Evolutionary conservation across 2,888 invertebrate species (phyloP).

Genomic region (Deroplatys truncata): DNA sequence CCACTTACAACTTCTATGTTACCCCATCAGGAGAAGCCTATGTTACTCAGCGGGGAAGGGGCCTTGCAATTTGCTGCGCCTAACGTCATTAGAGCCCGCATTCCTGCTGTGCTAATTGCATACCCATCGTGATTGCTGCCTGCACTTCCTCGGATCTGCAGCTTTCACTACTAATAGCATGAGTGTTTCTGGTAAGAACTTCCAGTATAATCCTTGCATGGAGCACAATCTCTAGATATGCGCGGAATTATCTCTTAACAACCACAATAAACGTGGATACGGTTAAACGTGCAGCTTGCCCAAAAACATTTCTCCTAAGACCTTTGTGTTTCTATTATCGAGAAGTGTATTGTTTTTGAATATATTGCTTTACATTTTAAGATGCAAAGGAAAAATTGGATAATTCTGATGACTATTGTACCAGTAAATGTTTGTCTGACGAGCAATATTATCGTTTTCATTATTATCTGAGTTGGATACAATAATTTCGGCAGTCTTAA

Average conservation of each 20-base stretch:
- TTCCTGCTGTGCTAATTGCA: background rate
- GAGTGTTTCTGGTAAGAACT: background rate
- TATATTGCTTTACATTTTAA: no score
- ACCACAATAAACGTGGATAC: background rate
- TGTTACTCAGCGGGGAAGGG: background rate
- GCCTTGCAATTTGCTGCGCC: background rate
- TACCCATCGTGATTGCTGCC: background rate
- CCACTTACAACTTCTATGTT: background rate
- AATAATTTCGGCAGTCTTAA: no score
- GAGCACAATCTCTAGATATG: background rate
- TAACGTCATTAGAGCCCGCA: background rate
- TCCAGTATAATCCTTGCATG: background rate
- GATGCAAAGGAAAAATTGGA: no score
- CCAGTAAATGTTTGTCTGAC: no score
- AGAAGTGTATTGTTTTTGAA: no score
- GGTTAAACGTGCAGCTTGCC: background rate
- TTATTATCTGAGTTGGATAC: no score
- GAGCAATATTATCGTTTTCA: no score
- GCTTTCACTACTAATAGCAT: background rate
- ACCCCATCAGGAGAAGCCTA: background rate
- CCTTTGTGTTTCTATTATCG: no score
- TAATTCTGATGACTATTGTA: no score
- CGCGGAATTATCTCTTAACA: background rate
- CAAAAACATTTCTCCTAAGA: no score
- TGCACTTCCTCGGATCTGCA: background rate